Conservation (phyloP, 1,140 invertebrate genomes). For the Cyclargus thomasi region DNA sequence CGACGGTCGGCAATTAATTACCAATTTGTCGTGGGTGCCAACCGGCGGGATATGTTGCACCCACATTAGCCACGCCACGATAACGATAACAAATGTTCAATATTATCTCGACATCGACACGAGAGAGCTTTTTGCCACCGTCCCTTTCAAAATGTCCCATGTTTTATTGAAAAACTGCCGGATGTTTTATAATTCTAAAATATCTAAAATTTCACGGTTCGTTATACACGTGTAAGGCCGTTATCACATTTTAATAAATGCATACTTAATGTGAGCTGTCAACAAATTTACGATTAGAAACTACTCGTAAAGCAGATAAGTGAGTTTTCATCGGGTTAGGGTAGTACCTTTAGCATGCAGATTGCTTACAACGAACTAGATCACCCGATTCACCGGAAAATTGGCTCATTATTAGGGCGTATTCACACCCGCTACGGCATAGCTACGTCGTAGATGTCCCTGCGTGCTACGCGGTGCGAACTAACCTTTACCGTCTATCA, state of each 20-base stretch:
- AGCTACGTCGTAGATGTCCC: not conserved
- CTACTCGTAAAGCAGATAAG: not conserved
- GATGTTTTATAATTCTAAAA: not conserved
- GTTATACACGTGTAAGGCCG: too few species aligned
- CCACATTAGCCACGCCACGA: slow-evolving; percentile 72
- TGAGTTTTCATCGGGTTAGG: not conserved
- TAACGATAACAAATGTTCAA: slow-evolving; percentile 75
- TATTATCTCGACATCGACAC: slow-evolving; percentile 71
- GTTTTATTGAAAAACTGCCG: slow-evolving; percentile 5
- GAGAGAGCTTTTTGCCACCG: slow-evolving; percentile 72
- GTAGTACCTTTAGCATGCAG: not conserved
- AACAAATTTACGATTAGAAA: not conserved
- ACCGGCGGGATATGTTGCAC: slow-evolving; percentile 62
- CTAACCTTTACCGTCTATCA: not conserved
- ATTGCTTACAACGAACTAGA: not conserved
- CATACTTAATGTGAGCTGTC: not conserved
- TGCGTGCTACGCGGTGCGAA: not conserved
- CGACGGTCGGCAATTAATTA: slow-evolving; percentile 70
- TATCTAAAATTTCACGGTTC: not conserved
- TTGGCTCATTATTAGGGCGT: not conserved
- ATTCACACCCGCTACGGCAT: not conserved
- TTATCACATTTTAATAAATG: too few species aligned
- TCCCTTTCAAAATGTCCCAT: slow-evolving; percentile 29
- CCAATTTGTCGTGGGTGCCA: slow-evolving; percentile 74
- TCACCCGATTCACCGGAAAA: slow-evolving; percentile 2